Evolutionary conservation across 2,888 invertebrate genomes (phyloP).

Genomic region (Sarcophaga subvicina): DNA sequence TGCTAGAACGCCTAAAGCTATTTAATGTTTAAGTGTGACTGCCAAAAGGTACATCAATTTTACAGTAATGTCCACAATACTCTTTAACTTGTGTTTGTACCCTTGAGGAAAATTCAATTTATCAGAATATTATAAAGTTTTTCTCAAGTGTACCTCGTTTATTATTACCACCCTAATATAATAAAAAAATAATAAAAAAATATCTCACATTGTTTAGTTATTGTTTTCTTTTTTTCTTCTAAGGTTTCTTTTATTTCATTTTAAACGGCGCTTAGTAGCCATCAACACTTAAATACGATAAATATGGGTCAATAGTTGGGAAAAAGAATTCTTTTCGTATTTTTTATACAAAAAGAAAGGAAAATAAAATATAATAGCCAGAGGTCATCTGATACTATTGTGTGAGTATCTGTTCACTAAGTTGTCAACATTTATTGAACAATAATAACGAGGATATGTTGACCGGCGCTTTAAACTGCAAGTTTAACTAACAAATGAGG

Average conservation of each 20-base stretch:
- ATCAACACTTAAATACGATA: constrained; percentile 26
- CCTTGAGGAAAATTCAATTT: too few relatives aligned
- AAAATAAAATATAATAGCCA: background rate
- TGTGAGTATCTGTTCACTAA: constrained; percentile 25
- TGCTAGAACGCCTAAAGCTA: too few relatives aligned
- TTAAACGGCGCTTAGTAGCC: constrained; percentile 45
- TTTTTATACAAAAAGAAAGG: background rate
- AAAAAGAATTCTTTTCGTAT: background rate
- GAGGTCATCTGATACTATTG: constrained; percentile 48
- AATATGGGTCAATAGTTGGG: constrained; percentile 58
- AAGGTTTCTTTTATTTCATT: constrained; percentile 31
- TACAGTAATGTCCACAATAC: too few relatives aligned
- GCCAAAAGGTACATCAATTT: too few relatives aligned
- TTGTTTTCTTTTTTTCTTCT: background rate
- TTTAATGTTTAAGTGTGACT: too few relatives aligned
- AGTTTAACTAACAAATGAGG: background rate
- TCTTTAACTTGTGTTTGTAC: too few relatives aligned
- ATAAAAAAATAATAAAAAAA: background rate
- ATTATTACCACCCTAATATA: too few relatives aligned
- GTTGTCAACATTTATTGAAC: constrained; percentile 44
- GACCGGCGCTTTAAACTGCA: background rate
- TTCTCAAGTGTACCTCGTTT: too few relatives aligned
- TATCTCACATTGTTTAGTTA: background rate
- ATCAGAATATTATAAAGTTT: too few relatives aligned
- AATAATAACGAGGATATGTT: constrained; percentile 36